phyloP scores from a whole-genome alignment of 2,113 vertebrate species.

The Acanthochromis polyacanthus region DNA sequence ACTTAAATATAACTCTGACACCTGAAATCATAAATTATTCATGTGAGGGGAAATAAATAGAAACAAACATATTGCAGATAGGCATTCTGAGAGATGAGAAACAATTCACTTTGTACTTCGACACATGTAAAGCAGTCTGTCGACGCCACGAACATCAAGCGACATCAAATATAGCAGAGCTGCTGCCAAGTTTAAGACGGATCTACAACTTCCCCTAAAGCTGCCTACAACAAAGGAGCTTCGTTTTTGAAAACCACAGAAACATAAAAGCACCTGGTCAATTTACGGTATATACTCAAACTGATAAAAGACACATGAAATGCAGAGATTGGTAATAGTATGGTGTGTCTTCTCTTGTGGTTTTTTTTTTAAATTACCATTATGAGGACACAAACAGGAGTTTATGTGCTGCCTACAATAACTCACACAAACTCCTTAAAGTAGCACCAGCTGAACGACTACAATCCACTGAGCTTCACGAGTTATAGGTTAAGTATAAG shows the following conservation, averaged over 20 bases:
- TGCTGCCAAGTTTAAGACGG: constrained; percentile 37
- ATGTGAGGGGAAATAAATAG: constrained; percentile 47
- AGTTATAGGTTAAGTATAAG: constrained; percentile 26
- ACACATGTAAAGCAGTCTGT: constrained; percentile 23
- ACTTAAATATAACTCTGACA: constrained; percentile 50
- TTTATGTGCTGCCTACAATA: background rate
- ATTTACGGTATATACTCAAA: background rate
- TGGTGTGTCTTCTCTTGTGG: background rate
- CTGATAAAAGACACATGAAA: constrained; percentile 1
- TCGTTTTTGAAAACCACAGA: constrained; percentile 29
- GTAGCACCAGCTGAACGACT: background rate
- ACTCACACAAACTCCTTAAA: background rate
- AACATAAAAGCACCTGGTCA: background rate
- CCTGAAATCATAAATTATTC: constrained; percentile 53
- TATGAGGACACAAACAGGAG: background rate
- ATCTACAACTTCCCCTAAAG: constrained; percentile 26
- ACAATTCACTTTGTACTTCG: constrained; percentile 33
- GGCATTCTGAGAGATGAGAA: constrained; percentile 35
- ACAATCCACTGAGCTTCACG: constrained; percentile 10
- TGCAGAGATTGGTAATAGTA: background rate
- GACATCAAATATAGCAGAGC: constrained; percentile 16
- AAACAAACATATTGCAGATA: constrained; percentile 53
- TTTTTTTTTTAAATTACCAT: no score
- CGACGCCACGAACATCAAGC: constrained; percentile 41
- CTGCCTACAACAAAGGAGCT: constrained; percentile 46